Evolutionary conservation across 2,113 vertebrate species (phyloP).

Genomic region (Tylochromis polylepis): DNA sequence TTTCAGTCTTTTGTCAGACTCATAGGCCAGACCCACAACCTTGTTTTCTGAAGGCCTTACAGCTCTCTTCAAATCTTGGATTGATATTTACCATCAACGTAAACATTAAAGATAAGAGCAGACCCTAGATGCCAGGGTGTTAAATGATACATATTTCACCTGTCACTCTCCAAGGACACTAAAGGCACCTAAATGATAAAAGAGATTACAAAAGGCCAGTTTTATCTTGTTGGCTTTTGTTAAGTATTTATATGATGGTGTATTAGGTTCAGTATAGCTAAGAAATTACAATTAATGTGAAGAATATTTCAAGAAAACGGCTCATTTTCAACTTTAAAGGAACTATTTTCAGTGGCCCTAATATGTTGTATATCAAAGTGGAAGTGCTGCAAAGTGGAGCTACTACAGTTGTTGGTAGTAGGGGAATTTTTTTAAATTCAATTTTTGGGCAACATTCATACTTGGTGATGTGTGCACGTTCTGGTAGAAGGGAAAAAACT

Average conservation of each 20-base stretch:
- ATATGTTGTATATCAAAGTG: neutral
- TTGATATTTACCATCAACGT: neutral
- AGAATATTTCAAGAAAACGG: neutral
- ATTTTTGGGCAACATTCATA: neutral
- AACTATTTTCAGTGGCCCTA: neutral
- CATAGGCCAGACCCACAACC: neutral
- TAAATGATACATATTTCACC: neutral
- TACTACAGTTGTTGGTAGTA: neutral
- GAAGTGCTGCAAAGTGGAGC: neutral
- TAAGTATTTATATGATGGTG: neutral
- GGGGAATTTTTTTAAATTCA: neutral
- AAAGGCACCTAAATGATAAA: neutral
- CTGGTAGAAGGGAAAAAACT: neutral
- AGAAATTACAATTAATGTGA: neutral
- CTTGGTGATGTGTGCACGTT: neutral
- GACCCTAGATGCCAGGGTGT: fast-evolving
- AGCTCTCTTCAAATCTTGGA: neutral
- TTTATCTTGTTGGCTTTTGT: neutral
- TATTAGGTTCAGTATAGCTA: neutral
- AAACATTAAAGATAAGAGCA: neutral
- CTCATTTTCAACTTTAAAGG: neutral
- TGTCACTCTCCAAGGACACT: neutral
- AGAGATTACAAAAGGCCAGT: neutral
- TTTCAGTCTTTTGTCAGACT: neutral
- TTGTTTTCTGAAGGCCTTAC: neutral